phyloP scores from a whole-genome alignment of 2,113 vertebrate species.

The Eclectus roratus region DNA sequence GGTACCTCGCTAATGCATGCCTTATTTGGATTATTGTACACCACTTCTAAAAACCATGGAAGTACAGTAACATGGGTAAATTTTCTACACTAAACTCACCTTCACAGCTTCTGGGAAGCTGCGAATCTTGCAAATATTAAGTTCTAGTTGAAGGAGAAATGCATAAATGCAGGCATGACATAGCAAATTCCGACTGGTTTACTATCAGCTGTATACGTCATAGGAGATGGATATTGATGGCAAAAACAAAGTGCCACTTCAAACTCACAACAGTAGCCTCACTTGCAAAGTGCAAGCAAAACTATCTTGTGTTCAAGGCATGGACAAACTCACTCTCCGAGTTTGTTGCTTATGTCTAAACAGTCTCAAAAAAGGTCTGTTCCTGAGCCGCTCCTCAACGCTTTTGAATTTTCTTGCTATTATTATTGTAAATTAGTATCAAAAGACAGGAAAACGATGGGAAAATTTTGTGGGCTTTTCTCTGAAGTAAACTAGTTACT shows the following conservation, averaged over 20 bases:
- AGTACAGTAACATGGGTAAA: not conserved
- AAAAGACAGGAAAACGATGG: not conserved
- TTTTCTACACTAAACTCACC: not conserved
- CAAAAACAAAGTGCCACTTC: not conserved
- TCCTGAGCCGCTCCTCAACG: not conserved
- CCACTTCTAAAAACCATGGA: not conserved
- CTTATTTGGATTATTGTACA: not conserved
- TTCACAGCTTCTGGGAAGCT: not conserved
- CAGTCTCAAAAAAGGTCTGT: not conserved
- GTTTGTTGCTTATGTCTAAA: not conserved
- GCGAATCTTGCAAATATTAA: not conserved
- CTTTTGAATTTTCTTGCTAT: not conserved
- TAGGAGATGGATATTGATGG: not conserved
- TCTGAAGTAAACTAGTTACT: slow-evolving; percentile 42
- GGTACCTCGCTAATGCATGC: not conserved
- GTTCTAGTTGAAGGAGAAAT: not conserved
- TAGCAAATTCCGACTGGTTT: not conserved
- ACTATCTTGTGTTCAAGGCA: not conserved
- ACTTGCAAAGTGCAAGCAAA: not conserved
- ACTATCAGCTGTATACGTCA: not conserved
- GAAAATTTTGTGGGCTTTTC: slow-evolving; percentile 34
- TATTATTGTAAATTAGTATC: not conserved
- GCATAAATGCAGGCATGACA: not conserved
- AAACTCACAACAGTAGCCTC: not conserved
- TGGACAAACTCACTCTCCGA: not conserved